Conservation (phyloP, 2,797 vertebrate species). For the Amblyraja radiata region DNA sequence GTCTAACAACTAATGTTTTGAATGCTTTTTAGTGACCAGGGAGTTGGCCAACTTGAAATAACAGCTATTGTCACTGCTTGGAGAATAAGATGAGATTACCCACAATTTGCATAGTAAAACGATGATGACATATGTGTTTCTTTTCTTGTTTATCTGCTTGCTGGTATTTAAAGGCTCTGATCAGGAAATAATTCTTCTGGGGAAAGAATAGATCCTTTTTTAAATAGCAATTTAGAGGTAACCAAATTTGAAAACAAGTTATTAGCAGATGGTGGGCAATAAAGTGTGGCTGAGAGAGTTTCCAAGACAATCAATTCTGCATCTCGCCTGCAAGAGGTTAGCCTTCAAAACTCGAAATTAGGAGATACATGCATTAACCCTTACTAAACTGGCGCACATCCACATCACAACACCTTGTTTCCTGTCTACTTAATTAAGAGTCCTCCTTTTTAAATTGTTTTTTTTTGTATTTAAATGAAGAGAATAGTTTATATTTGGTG, state of each 20-base stretch:
- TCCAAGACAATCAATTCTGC: slow-evolving; percentile 4
- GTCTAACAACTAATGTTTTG: background rate
- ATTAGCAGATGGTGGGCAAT: slow-evolving; percentile 23
- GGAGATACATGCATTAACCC: background rate
- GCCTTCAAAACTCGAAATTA: background rate
- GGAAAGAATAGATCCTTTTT: background rate
- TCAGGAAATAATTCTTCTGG: slow-evolving; percentile 30
- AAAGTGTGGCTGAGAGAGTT: slow-evolving; percentile 11
- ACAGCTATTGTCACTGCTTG: background rate
- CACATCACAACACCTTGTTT: background rate
- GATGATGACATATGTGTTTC: background rate
- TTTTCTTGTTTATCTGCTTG: slow-evolving; percentile 26
- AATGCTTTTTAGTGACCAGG: background rate
- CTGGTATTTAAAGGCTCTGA: slow-evolving; percentile 4
- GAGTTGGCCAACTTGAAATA: background rate
- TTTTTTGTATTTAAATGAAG: background rate
- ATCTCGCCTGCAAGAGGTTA: background rate
- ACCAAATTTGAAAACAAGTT: background rate
- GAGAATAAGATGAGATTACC: background rate
- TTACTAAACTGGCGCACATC: background rate
- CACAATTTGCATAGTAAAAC: background rate
- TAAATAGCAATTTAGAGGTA: background rate
- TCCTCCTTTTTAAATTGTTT: no score
- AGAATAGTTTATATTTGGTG: background rate
- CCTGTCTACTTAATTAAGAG: background rate